These are phyloP conservation scores for Promerops cafer DNA, from an alignment of 2,113 vertebrate species.

Conservation along the genomic window DNA sequence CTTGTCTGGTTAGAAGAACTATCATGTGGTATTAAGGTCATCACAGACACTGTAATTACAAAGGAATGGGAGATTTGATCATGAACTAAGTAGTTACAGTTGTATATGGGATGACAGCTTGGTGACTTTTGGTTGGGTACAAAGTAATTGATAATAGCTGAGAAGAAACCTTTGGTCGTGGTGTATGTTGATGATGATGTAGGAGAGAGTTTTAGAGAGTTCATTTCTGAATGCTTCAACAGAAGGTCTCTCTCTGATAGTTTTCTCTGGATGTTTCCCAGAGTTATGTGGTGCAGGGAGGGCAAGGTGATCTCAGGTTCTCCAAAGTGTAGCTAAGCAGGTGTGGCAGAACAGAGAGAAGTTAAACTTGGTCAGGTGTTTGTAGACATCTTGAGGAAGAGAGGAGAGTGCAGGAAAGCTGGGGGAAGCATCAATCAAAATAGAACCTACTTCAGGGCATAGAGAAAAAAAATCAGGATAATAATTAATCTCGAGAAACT, in stretches of 20 bases:
- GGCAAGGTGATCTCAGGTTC: background rate
- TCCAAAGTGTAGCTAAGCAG: background rate
- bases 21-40: background rate
- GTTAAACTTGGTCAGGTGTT: background rate
- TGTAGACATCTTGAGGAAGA: background rate
- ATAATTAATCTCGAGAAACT: background rate
- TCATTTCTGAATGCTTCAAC: background rate
- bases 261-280: background rate
- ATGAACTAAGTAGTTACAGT: background rate
- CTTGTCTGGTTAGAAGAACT: background rate
- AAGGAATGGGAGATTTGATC: background rate
- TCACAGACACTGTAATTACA: background rate
- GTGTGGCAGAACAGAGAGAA: background rate
- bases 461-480: background rate
- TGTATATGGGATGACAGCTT: background rate
- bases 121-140: background rate
- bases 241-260: background rate
- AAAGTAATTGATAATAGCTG: background rate
- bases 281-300: background rate
- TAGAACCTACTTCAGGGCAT: background rate
- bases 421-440: background rate
- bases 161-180: background rate
- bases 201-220: background rate
- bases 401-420: background rate
- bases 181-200: background rate